Conservation (phyloP, 2,797 vertebrate species). For the Enteromius thamalakanensis region DNA sequence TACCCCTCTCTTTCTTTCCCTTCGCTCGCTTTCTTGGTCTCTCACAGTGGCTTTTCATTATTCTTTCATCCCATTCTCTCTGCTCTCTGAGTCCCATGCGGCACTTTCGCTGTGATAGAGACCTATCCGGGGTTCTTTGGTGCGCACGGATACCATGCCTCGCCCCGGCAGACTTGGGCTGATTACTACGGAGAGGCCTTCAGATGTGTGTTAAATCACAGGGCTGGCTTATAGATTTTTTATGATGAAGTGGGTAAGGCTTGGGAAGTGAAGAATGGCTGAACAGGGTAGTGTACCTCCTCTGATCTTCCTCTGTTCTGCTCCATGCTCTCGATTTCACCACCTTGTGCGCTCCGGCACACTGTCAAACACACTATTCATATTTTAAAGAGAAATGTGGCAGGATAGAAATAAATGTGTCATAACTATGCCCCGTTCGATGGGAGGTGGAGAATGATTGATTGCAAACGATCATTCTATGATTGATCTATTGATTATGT, state of each 20-base stretch:
- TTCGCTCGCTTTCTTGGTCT: slow-evolving; percentile 21
- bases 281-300: slow-evolving; percentile 52
- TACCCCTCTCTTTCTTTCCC: slow-evolving; percentile 78
- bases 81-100: slow-evolving; percentile 66
- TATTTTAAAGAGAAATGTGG: slow-evolving; percentile 49
- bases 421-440: slow-evolving; percentile 24
- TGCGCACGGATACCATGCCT: slow-evolving; percentile 35
- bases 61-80: slow-evolving; percentile 54
- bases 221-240: slow-evolving; percentile 58
- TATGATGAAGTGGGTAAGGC: slow-evolving; percentile 53
- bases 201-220: slow-evolving; percentile 58
- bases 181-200: slow-evolving; percentile 54
- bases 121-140: slow-evolving; percentile 55
- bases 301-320: slow-evolving; percentile 54
- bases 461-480: slow-evolving; percentile 80
- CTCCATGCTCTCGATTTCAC: slow-evolving; percentile 42
- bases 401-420: slow-evolving; percentile 46
- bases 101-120: slow-evolving; percentile 70
- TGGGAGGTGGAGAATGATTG: slow-evolving; percentile 66
- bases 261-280: slow-evolving; percentile 51
- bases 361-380: slow-evolving; percentile 38
- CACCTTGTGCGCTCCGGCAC: slow-evolving; percentile 2
- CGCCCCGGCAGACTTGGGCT: slow-evolving; percentile 41
- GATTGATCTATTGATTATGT: slow-evolving; percentile 82
- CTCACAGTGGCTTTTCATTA: slow-evolving; percentile 60